Percentiles rank a stretch among this genome's conserved stretches.
phyloP scores from a whole-genome alignment of 2,888 invertebrate genomes.

The Allacma fusca region DNA sequence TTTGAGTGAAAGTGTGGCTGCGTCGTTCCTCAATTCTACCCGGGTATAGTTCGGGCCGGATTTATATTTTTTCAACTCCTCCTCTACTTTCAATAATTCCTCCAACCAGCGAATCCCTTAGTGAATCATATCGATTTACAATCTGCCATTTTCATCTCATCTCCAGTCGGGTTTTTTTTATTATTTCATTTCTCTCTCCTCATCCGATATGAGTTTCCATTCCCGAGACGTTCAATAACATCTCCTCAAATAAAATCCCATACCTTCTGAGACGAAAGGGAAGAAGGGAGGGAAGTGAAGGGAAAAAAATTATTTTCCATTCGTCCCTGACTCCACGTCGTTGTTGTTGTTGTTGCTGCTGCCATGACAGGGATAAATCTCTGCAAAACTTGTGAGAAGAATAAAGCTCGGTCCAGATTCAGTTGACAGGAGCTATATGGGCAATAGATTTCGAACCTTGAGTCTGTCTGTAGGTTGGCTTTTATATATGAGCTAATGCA shows the following conservation, averaged over 20 bases:
- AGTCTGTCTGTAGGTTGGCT: too few relatives aligned
- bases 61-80: slow-evolving; percentile 61
- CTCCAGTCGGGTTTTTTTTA: slow-evolving; percentile 20
- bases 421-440: not conserved
- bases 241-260: not conserved
- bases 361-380: slow-evolving; percentile 8
- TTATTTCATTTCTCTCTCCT: not conserved
- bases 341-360: not conserved
- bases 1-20: slow-evolving; percentile 38
- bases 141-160: slow-evolving; percentile 56
- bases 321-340: not conserved
- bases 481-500: too few relatives aligned
- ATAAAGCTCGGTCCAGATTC: slow-evolving; percentile 7
- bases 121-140: slow-evolving; percentile 54
- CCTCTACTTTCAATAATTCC: slow-evolving; percentile 62
- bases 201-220: not conserved
- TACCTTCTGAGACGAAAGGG: too few relatives aligned
- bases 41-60: slow-evolving; percentile 41
- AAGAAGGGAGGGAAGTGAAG: not conserved
- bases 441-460: too few relatives aligned
- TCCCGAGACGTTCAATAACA: too few relatives aligned
- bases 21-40: slow-evolving; percentile 31
- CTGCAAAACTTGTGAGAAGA: slow-evolving; percentile 6
- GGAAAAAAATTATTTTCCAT: not conserved
- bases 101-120: slow-evolving; percentile 55